Base-by-base conservation (phyloP, 2,888 invertebrate species). In the Spatulosminthurus flaviceps region DNA sequence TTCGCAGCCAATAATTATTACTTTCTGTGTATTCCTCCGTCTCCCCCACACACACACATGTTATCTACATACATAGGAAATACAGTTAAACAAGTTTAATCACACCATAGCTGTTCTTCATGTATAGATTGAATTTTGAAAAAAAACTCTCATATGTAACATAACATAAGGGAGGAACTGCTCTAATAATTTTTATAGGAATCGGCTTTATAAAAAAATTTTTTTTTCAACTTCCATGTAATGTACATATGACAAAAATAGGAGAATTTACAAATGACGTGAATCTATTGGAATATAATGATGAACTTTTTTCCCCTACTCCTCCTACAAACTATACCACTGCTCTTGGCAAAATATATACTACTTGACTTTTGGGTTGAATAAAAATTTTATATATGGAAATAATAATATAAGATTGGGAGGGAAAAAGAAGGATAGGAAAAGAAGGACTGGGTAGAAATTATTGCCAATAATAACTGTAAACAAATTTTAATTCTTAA, bases 401-500 rank as follows among this genome's bases (percentile, higher is more conserved):
- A n/a, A n/a, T n/a, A 61, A n/a, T 7, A 61, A 13, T 21, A 61
- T n/a, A 21, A n/a, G n/a, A 7, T 19, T 19, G 22, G 7, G n/a
- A 7, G 22, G n/a, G 22, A 13, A 13, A n/a, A 22, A 24, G 22
- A 24, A 64, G 64, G 7, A 2, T 22, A 26, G 26, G 64, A 1
- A 24, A 64, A 26, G 16, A 22, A 24, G 64, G 11, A n/a, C 19
- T 51, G 26, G 41, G 29, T n/a, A 70, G 29, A 70, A 34, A 76
- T 76, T 69, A 76, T 66, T 67, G 29, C 29, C 67, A 21, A 41
- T 64, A 70, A 70, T 75, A 75, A 76, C 76, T 76, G 76, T 76
- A 76, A 76, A 76, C 76, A 76, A 75, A 75, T 61, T 42, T 72
- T 72, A 72, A 72, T 74, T 74, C 61, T 61, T 51, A 29, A 64